Percentiles rank a stretch among this genome's conserved stretches.
phyloP scores from a whole-genome alignment of 2,888 invertebrate species.

The Chorisops tibialis region DNA sequence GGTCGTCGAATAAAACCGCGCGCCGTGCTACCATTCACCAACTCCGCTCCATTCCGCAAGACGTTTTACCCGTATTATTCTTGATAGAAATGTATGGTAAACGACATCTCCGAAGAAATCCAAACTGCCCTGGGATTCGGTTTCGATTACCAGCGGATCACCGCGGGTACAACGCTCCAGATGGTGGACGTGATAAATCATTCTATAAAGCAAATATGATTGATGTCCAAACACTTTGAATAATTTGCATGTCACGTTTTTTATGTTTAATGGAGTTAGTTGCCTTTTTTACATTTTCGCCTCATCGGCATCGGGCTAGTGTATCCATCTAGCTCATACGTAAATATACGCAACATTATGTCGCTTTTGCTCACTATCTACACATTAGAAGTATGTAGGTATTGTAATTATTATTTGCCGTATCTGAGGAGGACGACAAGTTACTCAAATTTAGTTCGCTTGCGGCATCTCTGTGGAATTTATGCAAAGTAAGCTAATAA shows the following conservation, averaged over 20 bases:
- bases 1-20: neutral
- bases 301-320: too few species aligned
- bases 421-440: too few species aligned
- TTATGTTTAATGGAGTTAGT: slow-evolving; percentile 21
- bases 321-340: too few species aligned
- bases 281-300: slow-evolving; percentile 5
- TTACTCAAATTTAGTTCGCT: too few species aligned
- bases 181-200: slow-evolving; percentile 33
- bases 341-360: too few species aligned
- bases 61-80: slow-evolving; percentile 4
- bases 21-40: neutral
- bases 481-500: too few species aligned
- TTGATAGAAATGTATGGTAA: slow-evolving; percentile 15
- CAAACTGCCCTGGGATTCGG: slow-evolving; percentile 7
- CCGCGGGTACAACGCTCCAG: slow-evolving; percentile 15
- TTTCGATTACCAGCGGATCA: slow-evolving; percentile 15
- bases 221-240: slow-evolving; percentile 34
- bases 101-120: slow-evolving; percentile 21
- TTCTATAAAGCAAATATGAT: slow-evolving; percentile 33
- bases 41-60: neutral
- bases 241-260: slow-evolving; percentile 34
- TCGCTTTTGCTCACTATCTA: too few species aligned
- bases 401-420: too few species aligned
- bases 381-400: too few species aligned
- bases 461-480: too few species aligned